A percentile compares a stretch with the other conserved stretches of the same genome.
Evolutionary conservation across 2,888 invertebrate species (phyloP).

Genomic region (Brenthis daphne): DNA sequence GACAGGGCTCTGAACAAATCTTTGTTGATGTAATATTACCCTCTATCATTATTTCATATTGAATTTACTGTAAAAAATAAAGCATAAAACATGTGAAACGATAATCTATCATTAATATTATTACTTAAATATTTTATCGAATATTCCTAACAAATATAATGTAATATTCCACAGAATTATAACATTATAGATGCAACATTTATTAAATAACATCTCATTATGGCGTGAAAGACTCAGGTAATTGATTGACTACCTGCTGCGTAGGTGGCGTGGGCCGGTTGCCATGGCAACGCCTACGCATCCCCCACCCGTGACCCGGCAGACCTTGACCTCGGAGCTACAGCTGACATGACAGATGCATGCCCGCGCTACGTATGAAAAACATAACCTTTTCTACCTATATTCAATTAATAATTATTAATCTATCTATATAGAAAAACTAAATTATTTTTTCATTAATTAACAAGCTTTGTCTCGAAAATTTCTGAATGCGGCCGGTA

Average conservation of each 20-base stretch:
- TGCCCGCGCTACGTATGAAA: slow-evolving; percentile 41
- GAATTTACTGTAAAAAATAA: too few relatives aligned
- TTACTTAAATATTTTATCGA: neutral
- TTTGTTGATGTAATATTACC: too few relatives aligned
- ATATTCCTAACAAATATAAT: neutral
- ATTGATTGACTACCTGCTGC: slow-evolving; percentile 75
- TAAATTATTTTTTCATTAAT: too few relatives aligned
- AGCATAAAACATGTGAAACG: too few relatives aligned
- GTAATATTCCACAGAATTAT: neutral
- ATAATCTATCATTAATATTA: too few relatives aligned
- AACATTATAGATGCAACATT: slow-evolving; percentile 42
- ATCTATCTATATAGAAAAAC: too few relatives aligned
- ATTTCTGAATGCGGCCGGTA: too few relatives aligned
- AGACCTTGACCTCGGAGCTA: slow-evolving; percentile 76
- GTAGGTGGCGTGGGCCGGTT: slow-evolving; percentile 73
- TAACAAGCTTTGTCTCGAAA: too few relatives aligned
- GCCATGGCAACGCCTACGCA: slow-evolving; percentile 73
- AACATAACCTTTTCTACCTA: too few relatives aligned
- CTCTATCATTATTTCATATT: too few relatives aligned
- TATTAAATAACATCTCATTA: slow-evolving; percentile 49
- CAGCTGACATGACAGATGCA: slow-evolving; percentile 74
- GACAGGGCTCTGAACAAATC: too few relatives aligned
- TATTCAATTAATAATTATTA: too few relatives aligned
- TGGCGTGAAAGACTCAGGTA: slow-evolving; percentile 58
- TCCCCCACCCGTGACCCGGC: slow-evolving; percentile 61